Base-by-base conservation (phyloP, 2,113 vertebrate species). In the Psephotus haematonotus region DNA sequence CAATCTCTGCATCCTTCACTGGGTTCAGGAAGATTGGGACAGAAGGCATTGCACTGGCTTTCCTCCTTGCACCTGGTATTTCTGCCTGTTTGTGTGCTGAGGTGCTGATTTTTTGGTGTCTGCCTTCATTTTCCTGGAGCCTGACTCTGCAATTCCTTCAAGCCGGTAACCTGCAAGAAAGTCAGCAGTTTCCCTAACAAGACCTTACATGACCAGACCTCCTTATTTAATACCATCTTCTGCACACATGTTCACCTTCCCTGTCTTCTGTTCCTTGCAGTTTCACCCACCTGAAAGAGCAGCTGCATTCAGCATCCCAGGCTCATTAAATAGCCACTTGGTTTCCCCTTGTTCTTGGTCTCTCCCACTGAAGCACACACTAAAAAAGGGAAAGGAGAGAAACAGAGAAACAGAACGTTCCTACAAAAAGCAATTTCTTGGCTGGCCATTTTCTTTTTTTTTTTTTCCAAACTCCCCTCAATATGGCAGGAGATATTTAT, bases 401-500 rank as follows among this genome's bases (percentile, higher is more conserved):
- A 41, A 81, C 12, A 82, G 75, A 90, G 78, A 95, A 92, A 93
- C 81, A 96, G 92, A 97, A 94, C 59, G 27, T 96, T 96, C 95
- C 72, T 88, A 96, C 86, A 92, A 90, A 97, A 96, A 94, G 95
- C 88, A 96, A 91, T 96, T 97, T 97, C 86, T 96, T 97, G 90
- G 95, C 91, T 96, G 94, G 92, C 88, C 88, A 49, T 95, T 95
- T 95, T 92, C 57, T 53, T 74, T 88, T 83, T 94, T 95, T 95
- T 95, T 92, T 89, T 88, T 47, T n/a, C n/a, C 35, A 13, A 93
- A 90, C 92, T 96, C 91, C 78, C 55, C 92, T 95, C 95, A 96
- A 95, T 97, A 97, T 97, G 95, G 95, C 83, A 96, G 93, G 82
- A 96, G 89, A 96, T 97, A 97, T 96, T 97, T 97, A 95, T 95